These are phyloP conservation scores for Watsonalla binaria DNA, from an alignment of 2,888 invertebrate genomes.

Conservation along the genomic window DNA sequence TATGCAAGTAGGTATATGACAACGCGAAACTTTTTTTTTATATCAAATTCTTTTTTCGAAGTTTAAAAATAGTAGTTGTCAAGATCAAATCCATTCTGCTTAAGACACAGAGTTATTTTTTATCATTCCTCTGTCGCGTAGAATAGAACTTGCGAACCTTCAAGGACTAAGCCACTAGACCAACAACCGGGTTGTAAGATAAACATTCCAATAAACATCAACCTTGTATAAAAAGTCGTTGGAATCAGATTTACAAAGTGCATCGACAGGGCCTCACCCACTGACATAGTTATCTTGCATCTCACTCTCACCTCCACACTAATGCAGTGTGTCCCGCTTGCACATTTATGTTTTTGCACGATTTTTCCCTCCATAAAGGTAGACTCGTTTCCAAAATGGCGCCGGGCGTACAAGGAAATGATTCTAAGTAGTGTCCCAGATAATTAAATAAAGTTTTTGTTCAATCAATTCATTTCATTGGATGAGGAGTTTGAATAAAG, in stretches of 20 bases:
- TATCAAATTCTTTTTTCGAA: too few species aligned
- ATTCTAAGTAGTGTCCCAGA: slow-evolving; percentile 17
- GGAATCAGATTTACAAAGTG: slow-evolving; percentile 36
- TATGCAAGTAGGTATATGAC: too few species aligned
- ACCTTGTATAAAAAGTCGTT: slow-evolving; percentile 7
- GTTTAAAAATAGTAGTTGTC: too few species aligned
- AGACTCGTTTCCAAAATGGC: slow-evolving; percentile 49
- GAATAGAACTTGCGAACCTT: too few species aligned
- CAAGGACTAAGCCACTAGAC: too few species aligned
- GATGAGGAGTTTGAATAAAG: too few species aligned
- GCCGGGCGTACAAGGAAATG: slow-evolving; percentile 19
- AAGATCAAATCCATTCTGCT: too few species aligned
- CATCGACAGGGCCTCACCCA: slow-evolving; percentile 64
- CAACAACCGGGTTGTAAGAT: neutral
- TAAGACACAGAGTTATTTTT: too few species aligned
- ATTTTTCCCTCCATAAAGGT: slow-evolving; percentile 62
- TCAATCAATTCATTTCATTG: too few species aligned
- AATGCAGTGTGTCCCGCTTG: slow-evolving; percentile 30
- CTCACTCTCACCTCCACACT: slow-evolving; percentile 34
- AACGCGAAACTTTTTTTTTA: too few species aligned
- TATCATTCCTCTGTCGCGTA: too few species aligned
- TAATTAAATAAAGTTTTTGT: slow-evolving; percentile 6
- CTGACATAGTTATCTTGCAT: slow-evolving; percentile 55
- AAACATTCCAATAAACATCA: neutral
- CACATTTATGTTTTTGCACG: slow-evolving; percentile 46